Evolutionary conservation across 2,797 vertebrate species (phyloP).

Genomic region (Ceryle rudis): DNA sequence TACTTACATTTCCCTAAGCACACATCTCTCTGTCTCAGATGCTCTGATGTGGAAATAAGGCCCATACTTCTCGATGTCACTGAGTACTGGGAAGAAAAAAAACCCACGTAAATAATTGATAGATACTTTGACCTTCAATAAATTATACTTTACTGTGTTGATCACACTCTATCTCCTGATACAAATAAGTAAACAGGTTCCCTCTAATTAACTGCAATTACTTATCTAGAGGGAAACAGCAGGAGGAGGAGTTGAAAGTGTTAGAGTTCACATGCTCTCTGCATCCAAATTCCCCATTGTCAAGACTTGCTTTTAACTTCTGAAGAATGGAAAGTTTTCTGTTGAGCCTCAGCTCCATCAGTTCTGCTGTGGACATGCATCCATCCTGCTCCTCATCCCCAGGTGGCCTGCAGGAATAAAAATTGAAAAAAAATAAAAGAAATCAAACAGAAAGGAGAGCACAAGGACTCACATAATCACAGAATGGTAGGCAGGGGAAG

Average conservation of each 20-base stretch:
- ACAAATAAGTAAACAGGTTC: not conserved
- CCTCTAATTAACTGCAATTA: not conserved
- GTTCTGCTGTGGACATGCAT: not conserved
- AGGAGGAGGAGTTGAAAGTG: not conserved
- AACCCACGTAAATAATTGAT: not conserved
- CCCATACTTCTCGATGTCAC: not conserved
- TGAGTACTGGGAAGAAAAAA: not conserved
- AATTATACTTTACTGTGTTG: not conserved
- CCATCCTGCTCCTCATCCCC: not conserved
- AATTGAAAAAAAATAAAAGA: fast-evolving
- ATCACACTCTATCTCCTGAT: not conserved
- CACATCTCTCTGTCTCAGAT: not conserved
- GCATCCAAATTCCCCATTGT: not conserved
- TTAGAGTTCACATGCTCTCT: not conserved
- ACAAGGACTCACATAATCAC: not conserved
- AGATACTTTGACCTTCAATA: not conserved
- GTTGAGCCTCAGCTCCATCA: not conserved
- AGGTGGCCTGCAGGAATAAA: not conserved
- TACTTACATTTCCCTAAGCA: not conserved
- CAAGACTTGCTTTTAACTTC: not conserved
- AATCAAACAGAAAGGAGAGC: not conserved
- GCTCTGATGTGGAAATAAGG: not conserved
- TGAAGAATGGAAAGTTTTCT: not conserved
- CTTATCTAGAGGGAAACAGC: not conserved
- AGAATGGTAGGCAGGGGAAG: not conserved